These are phyloP conservation scores for Aleadryas rufinucha DNA, from an alignment of 2,113 vertebrate genomes.

Conservation along the genomic window DNA sequence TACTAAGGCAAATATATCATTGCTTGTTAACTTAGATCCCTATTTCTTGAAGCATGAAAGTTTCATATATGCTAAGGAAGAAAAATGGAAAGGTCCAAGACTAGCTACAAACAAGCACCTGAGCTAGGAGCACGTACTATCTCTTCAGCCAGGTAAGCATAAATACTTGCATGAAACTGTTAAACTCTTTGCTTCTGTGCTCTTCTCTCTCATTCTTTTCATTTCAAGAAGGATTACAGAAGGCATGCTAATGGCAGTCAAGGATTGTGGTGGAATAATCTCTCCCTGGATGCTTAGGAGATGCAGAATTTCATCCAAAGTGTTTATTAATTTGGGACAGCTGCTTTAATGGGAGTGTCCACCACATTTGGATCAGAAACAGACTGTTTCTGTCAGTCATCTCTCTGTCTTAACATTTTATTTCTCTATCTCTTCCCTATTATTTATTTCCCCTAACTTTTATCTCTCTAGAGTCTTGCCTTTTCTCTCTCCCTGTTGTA, in stretches of 20 bases:
- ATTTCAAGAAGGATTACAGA: not conserved
- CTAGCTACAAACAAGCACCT: constrained; percentile 57
- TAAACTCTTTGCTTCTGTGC: not conserved
- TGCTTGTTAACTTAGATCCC: constrained; percentile 41
- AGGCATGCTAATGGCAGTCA: not conserved
- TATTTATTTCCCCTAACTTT: not conserved
- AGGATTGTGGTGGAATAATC: not conserved
- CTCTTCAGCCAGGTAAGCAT: constrained; percentile 74
- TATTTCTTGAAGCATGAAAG: constrained; percentile 70
- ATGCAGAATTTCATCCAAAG: not conserved
- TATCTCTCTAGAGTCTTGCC: not conserved
- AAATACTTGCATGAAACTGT: not conserved
- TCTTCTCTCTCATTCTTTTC: not conserved
- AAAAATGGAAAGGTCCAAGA: constrained; percentile 34
- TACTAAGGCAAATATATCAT: not conserved
- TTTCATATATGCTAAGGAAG: constrained; percentile 73
- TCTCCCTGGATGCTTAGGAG: not conserved
- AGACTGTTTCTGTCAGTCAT: not conserved
- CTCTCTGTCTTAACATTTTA: not conserved
- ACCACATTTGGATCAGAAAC: not conserved
- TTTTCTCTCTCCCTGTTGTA: not conserved
- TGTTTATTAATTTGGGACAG: not conserved
- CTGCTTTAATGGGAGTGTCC: not conserved
- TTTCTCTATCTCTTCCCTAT: not conserved
- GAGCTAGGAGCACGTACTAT: constrained; percentile 66